Percentiles rank a stretch among this genome's conserved stretches.
These are phyloP conservation scores for Pyrocoelia pectoralis DNA, from an alignment of 2,888 invertebrate genomes.

Conservation along the genomic window DNA sequence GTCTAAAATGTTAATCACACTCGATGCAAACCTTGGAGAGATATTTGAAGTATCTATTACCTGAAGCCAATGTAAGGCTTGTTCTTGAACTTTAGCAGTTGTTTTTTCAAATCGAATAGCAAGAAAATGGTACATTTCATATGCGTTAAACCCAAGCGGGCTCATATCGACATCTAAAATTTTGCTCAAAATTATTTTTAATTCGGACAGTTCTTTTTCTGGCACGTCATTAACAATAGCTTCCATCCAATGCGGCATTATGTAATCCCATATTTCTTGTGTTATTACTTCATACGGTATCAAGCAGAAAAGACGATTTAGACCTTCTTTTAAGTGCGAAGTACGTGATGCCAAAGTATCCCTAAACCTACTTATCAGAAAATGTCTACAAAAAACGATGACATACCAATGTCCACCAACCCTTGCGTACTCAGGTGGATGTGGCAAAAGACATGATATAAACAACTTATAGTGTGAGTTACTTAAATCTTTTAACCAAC, in stretches of 20 bases:
- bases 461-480: conserved; percentile 88
- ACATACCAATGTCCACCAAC: conserved; percentile 94
- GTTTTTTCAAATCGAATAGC: conserved; percentile 83
- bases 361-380: conserved; percentile 57
- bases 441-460: conserved; percentile 92
- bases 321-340: conserved; percentile 92
- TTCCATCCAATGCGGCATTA: conserved; percentile 99
- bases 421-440: conserved; percentile 94
- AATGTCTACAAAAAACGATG: background rate
- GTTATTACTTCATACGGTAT: conserved; percentile 98
- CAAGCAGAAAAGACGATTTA: conserved; percentile 92
- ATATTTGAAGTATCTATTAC: conserved; percentile 53
- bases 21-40: conserved; percentile 2
- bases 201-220: conserved; percentile 84
- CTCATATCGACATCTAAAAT: conserved; percentile 97
- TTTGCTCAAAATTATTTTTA: conserved; percentile 88
- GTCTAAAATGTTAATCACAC: conserved; percentile 63
- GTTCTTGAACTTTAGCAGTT: conserved; percentile 83
- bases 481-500: conserved; percentile 88
- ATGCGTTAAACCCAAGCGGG: conserved; percentile 92
- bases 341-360: conserved; percentile 87
- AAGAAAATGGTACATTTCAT: conserved; percentile 94
- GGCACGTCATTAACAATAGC: conserved; percentile 93
- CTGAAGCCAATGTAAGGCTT: conserved; percentile 89
- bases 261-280: conserved; percentile 95